These are phyloP conservation scores for Abscondita cerata DNA, from an alignment of 2,888 invertebrate species.

Conservation along the genomic window DNA sequence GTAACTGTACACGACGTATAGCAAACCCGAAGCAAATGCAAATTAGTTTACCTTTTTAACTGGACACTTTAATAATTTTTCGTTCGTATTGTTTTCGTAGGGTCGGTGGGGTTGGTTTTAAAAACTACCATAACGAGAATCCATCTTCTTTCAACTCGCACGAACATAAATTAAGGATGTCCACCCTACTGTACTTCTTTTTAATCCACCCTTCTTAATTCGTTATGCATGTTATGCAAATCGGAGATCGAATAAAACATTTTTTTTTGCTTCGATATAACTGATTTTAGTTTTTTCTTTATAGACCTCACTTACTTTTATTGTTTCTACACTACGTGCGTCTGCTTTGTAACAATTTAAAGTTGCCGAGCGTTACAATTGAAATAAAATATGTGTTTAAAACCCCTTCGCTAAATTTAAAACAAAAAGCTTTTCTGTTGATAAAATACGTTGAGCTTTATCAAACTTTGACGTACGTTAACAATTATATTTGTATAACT, in stretches of 20 bases:
- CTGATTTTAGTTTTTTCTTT: constrained; percentile 47
- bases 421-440: constrained; percentile 30
- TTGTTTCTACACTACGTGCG: constrained; percentile 44
- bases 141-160: constrained; percentile 33
- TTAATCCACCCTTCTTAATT: constrained; percentile 44
- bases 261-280: constrained; percentile 47
- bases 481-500: constrained; percentile 1
- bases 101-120: constrained; percentile 30
- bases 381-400: constrained; percentile 38
- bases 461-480: not conserved
- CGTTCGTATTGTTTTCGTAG: constrained; percentile 39
- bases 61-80: constrained; percentile 43
- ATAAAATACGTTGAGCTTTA: not conserved
- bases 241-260: constrained; percentile 43
- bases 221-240: constrained; percentile 53
- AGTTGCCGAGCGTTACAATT: constrained; percentile 39
- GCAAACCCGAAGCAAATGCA: constrained; percentile 26
- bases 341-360: constrained; percentile 42
- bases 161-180: constrained; percentile 35
- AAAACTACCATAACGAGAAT: constrained; percentile 20
- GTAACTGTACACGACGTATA: constrained; percentile 22
- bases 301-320: constrained; percentile 44
- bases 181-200: constrained; percentile 39
- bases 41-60: constrained; percentile 36
- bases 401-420: constrained; percentile 32